Base-by-base conservation (phyloP, 2,888 invertebrate genomes). In the Drosophila ezoana region DNA sequence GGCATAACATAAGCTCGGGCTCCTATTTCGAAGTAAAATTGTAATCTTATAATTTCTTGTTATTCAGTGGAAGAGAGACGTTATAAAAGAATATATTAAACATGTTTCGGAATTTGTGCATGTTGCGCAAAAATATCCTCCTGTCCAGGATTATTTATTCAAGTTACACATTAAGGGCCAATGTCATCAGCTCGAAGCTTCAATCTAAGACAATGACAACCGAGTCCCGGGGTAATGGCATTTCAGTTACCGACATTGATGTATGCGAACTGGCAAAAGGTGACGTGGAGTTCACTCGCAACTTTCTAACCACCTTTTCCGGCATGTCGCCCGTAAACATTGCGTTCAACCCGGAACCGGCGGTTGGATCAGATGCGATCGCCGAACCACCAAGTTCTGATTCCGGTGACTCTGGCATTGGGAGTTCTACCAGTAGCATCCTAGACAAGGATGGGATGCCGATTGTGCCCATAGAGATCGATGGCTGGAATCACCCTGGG, bases 391-490 rank as follows among this genome's bases (percentile, higher is more conserved):
- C 51, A 1, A 13, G 28, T 1, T 18, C 54, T 11, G 11, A 8
- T 4, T 33, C 57, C 28, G 14, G 10, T 14, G 53, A 13, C 9
- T 20, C 6, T 1, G 40, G 11, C 0, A 8, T 6, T 1, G 49
- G 37, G 9, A 16, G 9, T 9, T n/a, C 37, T 0, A 23, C 16
- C 4, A 28, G 47, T 0, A 20, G 23, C 9, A 37, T 86, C 0
- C 2, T 72, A 8, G 83, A 71, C 16, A 43, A 32, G 2, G 71
- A 82, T n/a, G 84, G 87, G 0, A 40, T 43, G 49, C 84, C 79
- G n/a, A 63, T 85, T 38, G 67, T 75, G 1, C 79, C 84, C 10
- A 76, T 85, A 3, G 84, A 87, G 41, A 85, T 85, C 11, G 81
- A 87, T 56, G 87, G 85, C 3, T 85, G 81, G 82, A 79, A 57